A percentile compares a stretch with the other conserved stretches of the same genome.
Evolutionary conservation across 1,140 invertebrate genomes (phyloP).

Genomic region (Diuraphis noxia): DNA sequence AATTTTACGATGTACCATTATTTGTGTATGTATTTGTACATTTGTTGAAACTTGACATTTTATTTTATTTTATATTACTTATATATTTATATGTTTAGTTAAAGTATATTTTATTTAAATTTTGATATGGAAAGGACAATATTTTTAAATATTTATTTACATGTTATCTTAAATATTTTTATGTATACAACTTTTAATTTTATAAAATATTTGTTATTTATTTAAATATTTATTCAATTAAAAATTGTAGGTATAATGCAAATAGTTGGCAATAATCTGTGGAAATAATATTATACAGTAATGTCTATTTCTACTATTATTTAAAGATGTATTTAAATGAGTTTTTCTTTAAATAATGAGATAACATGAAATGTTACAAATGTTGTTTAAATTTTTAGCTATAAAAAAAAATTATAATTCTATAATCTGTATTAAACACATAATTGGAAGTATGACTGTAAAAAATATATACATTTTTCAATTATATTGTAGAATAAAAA

Average conservation of each 20-base stretch:
- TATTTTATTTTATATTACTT: constrained; percentile 28
- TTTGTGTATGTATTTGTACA: neutral
- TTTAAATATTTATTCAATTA: neutral
- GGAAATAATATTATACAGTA: neutral
- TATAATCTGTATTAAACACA: neutral
- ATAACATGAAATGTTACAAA: neutral
- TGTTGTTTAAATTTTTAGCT: neutral
- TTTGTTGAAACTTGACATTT: constrained; percentile 21
- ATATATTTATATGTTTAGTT: neutral
- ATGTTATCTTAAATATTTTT: neutral
- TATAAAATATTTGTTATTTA: neutral
- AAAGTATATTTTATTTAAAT: neutral
- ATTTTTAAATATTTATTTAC: constrained; percentile 1
- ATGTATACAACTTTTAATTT: neutral
- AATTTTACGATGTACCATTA: neutral
- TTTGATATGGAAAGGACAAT: neutral
- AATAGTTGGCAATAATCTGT: neutral
- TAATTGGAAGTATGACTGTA: neutral
- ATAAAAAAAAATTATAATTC: neutral
- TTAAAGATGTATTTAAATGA: neutral
- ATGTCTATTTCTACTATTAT: neutral
- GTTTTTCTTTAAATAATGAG: neutral
- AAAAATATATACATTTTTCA: neutral
- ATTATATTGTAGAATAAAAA: neutral
- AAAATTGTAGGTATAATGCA: neutral